Evolutionary conservation across 1,140 invertebrate species (phyloP), one percentile per base, ranked within the genome.

Genomic region (Drosophila tani): DNA sequence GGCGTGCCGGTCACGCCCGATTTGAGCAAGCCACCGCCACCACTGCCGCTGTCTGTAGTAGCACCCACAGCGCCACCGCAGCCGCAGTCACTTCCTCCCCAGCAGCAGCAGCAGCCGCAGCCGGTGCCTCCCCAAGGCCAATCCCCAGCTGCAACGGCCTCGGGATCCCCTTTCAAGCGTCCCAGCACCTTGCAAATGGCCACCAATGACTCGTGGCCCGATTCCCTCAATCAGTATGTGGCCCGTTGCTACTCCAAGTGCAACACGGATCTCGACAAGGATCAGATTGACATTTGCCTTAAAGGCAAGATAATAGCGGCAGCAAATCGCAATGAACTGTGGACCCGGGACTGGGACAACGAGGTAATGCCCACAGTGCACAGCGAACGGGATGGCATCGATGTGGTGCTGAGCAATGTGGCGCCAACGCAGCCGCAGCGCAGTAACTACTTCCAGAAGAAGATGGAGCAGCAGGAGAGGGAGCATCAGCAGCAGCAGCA

Each of bases 301-400:
- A 99, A 98, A 93, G 97, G 97, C 41, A 97, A 98, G 93, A 96
- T 99, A 65, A 98, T 97, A 21, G 95, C 96, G 50, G 97, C 97
- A 1, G 97, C 97, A n/a, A 96, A 96, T 81, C 96, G 96, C 78
- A 96, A 96, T 62, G 96, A 96, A 68, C 94, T 98, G 17, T 97
- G 96, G 95, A 95, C 96, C 0, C 97, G 97, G 83, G 97, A 99
- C 93, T 99, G 98, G 98, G 95, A 96, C 74, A 95, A 95, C 71
- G 98, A 99, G 92, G 97, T 98, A 21, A 94, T 99, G 68, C 98
- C 98, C 3, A 96, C 95, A 91, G 96, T 97, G 38, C 95, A 96
- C 81, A 97, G 96, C 88, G 96, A 97, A 92, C 93, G 96, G 32
- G 95, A 96, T 94, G 95, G 94, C 70, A 94, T 96, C 19, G 85